Percentiles rank a stretch among this genome's conserved stretches.
These are phyloP conservation scores for Anguilla obscura DNA, from an alignment of 2,797 vertebrate genomes.

Conservation along the genomic window DNA sequence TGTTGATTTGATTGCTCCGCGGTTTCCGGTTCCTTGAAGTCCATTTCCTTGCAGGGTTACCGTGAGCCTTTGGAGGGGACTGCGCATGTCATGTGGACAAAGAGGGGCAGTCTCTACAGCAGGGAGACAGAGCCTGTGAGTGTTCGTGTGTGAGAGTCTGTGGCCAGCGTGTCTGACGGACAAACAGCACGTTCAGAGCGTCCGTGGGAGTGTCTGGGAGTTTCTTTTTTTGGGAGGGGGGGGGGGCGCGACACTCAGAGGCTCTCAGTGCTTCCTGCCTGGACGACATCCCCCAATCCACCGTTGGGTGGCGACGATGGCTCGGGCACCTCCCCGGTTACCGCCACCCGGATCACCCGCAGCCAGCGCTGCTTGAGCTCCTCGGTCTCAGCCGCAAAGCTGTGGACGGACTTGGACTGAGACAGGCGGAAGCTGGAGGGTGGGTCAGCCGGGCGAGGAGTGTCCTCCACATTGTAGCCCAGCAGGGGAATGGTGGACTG, in stretches of 20 bases:
- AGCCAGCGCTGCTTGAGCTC: conserved; percentile 95
- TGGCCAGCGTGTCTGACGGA: not conserved
- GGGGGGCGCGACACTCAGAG: conserved; percentile 47
- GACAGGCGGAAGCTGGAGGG: conserved; percentile 87
- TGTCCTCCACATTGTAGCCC: conserved; percentile 88
- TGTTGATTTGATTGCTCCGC: conserved; percentile 32
- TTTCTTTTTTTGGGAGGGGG: not conserved
- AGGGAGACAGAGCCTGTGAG: not conserved
- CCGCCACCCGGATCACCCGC: conserved; percentile 85
- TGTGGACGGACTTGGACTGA: conserved; percentile 92
- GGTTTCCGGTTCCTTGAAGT: not conserved
- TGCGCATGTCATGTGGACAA: not conserved
- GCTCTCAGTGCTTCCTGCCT: conserved; percentile 61
- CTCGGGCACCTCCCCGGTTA: conserved; percentile 81
- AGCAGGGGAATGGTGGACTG: conserved; percentile 92
- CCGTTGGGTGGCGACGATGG: conserved; percentile 41
- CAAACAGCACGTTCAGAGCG: not conserved
- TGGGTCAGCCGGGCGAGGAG: conserved; percentile 74
- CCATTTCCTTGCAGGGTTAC: not conserved
- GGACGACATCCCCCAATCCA: conserved; percentile 50
- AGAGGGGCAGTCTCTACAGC: not conserved
- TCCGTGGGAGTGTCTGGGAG: conserved; percentile 26
- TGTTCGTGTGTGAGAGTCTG: conserved; percentile 23
- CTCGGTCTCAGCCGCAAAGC: conserved; percentile 88
- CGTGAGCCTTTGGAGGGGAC: conserved; percentile 13